These are phyloP conservation scores for Oceanites oceanicus DNA, from an alignment of 2,113 vertebrate species.

Conservation along the genomic window DNA sequence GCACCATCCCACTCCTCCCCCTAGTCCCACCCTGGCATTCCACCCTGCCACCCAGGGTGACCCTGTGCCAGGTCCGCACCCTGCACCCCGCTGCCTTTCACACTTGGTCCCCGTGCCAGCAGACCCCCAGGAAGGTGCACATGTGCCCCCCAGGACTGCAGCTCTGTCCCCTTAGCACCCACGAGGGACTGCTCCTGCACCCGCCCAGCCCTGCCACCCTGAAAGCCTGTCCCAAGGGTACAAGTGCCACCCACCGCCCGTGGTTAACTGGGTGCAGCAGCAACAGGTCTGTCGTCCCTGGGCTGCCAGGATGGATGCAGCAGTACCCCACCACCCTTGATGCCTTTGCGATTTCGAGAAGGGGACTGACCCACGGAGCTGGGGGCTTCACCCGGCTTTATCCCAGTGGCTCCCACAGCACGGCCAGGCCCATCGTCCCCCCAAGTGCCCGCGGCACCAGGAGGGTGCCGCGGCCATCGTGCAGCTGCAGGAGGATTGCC, in stretches of 20 bases:
- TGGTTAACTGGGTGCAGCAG: neutral
- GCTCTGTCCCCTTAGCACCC: neutral
- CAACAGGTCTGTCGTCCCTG: neutral
- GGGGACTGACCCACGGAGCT: fast-evolving
- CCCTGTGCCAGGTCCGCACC: no score
- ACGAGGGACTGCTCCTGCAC: neutral
- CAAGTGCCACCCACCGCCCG: neutral
- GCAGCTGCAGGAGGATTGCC: neutral
- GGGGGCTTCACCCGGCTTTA: neutral
- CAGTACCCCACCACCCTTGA: fast-evolving
- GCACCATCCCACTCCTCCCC: no score
- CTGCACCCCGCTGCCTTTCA: neutral
- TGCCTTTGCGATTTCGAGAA: neutral
- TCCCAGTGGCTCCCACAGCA: neutral
- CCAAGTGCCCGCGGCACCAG: fast-evolving
- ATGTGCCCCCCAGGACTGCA: neutral
- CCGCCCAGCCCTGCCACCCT: neutral
- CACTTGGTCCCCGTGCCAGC: neutral
- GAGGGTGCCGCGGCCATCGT: fast-evolving
- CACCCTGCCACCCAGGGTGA: neutral
- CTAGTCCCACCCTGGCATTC: neutral
- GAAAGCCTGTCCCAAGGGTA: neutral
- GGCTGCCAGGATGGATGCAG: neutral
- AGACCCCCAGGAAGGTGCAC: neutral
- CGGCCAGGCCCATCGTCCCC: fast-evolving